Conservation (phyloP, 2,113 vertebrate genomes). For the Hoplias malabaricus region DNA sequence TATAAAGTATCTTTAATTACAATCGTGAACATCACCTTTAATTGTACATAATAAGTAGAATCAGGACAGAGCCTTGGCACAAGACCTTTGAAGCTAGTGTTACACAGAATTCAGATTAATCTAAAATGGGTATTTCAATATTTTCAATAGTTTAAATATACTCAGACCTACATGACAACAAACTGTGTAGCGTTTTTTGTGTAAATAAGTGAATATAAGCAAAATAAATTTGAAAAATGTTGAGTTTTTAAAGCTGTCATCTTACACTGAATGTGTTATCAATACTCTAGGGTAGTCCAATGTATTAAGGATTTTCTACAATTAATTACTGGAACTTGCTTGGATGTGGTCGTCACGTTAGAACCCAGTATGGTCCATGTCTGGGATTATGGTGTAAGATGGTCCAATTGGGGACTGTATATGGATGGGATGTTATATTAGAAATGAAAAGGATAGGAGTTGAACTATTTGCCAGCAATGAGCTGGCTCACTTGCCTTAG, state of each 20-base stretch:
- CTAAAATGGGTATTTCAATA: background rate
- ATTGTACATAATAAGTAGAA: too few species aligned
- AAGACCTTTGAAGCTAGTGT: background rate
- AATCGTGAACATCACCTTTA: too few species aligned
- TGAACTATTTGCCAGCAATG: background rate
- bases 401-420: background rate
- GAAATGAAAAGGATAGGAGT: background rate
- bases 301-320: background rate
- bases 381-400: background rate
- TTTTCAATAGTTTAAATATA: background rate
- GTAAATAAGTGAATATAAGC: too few species aligned
- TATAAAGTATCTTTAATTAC: too few species aligned
- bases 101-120: too few species aligned
- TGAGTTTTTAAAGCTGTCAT: background rate
- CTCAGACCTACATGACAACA: background rate
- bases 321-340: background rate
- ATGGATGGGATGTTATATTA: background rate
- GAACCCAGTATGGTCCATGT: background rate
- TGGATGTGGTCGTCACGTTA: background rate
- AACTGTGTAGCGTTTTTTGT: background rate
- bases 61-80: background rate
- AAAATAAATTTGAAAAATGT: too few species aligned
- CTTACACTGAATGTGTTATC: background rate
- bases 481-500: background rate
- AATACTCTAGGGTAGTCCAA: background rate